Evolutionary conservation across 2,113 vertebrate genomes (phyloP).

Genomic region (Indicator maculatus): DNA sequence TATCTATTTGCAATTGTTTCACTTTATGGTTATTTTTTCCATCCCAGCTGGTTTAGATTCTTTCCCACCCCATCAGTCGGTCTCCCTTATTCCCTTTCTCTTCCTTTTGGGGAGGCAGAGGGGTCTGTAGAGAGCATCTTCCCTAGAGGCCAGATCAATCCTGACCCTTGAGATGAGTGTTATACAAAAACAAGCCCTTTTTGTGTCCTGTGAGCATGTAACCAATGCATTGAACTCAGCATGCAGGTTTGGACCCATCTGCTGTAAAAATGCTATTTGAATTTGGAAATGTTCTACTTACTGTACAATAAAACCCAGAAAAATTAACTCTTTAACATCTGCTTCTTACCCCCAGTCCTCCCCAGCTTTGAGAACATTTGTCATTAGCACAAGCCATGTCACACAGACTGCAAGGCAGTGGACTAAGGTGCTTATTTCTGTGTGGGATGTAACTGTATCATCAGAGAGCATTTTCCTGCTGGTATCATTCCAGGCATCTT

Average conservation of each 20-base stretch:
- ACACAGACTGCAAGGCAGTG: neutral
- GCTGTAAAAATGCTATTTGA: neutral
- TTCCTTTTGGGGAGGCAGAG: too few relatives aligned
- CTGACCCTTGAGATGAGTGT: too few relatives aligned
- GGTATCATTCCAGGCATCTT: neutral
- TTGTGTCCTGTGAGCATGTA: neutral
- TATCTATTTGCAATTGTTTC: too few relatives aligned
- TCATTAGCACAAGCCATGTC: fast-evolving
- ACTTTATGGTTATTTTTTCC: too few relatives aligned
- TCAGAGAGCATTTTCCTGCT: neutral
- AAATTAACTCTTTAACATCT: neutral
- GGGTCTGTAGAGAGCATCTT: too few relatives aligned
- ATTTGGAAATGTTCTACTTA: neutral
- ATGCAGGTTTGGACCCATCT: neutral
- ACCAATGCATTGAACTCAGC: neutral
- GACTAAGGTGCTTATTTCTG: neutral
- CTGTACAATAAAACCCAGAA: neutral
- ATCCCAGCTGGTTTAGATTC: too few relatives aligned
- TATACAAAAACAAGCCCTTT: neutral
- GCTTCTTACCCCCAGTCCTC: neutral
- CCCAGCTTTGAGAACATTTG: neutral
- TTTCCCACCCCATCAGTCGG: too few relatives aligned
- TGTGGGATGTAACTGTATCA: neutral
- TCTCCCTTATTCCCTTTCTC: too few relatives aligned
- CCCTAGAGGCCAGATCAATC: too few relatives aligned